Evolutionary conservation across 2,113 vertebrate species (phyloP), one percentile per base, ranked within the genome.

Genomic region (Phrynosoma platyrhinos): DNA sequence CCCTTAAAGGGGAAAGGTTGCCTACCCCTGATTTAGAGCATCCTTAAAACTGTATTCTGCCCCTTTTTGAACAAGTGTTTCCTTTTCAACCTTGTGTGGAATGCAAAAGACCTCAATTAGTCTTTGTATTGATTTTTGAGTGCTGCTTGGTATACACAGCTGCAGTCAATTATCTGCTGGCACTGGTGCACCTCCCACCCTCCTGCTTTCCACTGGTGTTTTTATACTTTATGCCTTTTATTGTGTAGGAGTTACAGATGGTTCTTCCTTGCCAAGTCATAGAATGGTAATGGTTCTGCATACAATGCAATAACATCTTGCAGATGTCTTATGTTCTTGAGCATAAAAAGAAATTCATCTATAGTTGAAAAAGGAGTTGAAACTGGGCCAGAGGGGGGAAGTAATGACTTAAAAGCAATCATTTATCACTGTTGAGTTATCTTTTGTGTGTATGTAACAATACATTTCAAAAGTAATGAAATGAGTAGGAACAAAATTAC

Each of bases 151-250:
- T 53, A 55, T 74, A 42, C 78, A 75, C 86, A 87, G 86, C 86
- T 87, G 86, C 62, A 82, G 55, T 77, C 80, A 58, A 88, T 88
- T 88, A 77, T 83, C 13, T 4, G 30, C 25, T 77, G 62, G 83
- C 87, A 69, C 72, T 76, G 71, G 55, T 88, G 23, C 13, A n/a
- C 55, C 64, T 78, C 58, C 74, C 64, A 42, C 16, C 74, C 16
- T 36, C 40, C 82, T 88, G 82, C 40, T 88, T 88, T 27, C 62
- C 42, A 40, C 87, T 78, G 81, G 87, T 64, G 53, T 2, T 32
- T 83, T n/a, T 12, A 76, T 68, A 71, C 23, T 25, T 76, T 83
- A 74, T 9, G n/a, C 21, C 87, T 83, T 69, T 52, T 78, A n/a
- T 55, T 83, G 80, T 53, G 9, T 6, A 55, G 42, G 40, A 21